phyloP scores from a whole-genome alignment of 2,113 vertebrate genomes.

The Muntiacus reevesi region DNA sequence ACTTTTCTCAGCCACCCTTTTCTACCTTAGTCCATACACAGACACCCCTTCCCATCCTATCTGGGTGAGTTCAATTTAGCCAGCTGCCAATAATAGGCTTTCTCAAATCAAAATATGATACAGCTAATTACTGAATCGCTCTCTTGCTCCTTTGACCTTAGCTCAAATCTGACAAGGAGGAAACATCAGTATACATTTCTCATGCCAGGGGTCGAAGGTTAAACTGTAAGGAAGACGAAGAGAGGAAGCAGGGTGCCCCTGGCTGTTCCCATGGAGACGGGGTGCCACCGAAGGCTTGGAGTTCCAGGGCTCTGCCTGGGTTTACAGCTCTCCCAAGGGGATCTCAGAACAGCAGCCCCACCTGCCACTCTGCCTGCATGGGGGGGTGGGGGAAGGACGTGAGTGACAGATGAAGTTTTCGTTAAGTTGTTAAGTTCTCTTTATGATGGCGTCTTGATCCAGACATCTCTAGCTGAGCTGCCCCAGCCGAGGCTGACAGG shows the following conservation, averaged over 20 bases:
- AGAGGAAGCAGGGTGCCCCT: not conserved
- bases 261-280: not conserved
- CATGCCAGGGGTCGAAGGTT: no score
- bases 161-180: not conserved
- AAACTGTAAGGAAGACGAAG: not conserved
- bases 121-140: not conserved
- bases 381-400: not conserved
- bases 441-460: no score
- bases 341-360: not conserved
- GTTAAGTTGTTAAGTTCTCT: not conserved
- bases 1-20: not conserved
- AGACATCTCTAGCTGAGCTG: not conserved
- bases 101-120: not conserved
- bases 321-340: not conserved
- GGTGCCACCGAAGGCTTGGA: accelerated
- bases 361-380: not conserved
- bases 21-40: not conserved
- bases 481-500: accelerated
- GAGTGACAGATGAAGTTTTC: not conserved
- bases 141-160: not conserved
- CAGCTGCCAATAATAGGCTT: not conserved
- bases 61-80: not conserved
- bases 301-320: not conserved
- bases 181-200: not conserved
- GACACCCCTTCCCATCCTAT: not conserved